phyloP scores from a whole-genome alignment of 2,888 invertebrate genomes.

The Drosophila barbarae region DNA sequence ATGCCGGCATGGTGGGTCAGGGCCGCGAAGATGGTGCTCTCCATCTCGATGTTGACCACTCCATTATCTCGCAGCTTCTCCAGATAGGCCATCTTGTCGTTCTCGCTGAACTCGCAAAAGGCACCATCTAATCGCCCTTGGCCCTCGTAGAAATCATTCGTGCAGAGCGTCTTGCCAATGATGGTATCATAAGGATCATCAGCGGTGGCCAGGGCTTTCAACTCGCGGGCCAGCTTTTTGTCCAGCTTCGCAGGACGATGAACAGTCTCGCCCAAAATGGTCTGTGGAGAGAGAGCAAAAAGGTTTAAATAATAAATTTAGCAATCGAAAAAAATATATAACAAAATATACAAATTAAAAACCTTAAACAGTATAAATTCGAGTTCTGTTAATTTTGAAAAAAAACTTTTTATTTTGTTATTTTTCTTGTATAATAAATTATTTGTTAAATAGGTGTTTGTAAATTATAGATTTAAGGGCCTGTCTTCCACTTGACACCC shows the following conservation, averaged over 20 bases:
- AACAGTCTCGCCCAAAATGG: constrained; percentile 90
- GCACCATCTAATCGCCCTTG: constrained; percentile 98
- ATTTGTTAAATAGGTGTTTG: no score
- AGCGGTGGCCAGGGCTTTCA: constrained; percentile 85
- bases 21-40: constrained; percentile 95
- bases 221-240: constrained; percentile 87
- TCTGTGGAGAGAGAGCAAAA: constrained; percentile 80
- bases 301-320: no score
- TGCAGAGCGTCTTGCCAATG: constrained; percentile 96
- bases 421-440: no score
- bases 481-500: not conserved
- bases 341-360: no score
- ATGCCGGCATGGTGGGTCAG: constrained; percentile 96
- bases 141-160: constrained; percentile 98
- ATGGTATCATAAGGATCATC: constrained; percentile 93
- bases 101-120: constrained; percentile 94
- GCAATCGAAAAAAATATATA: not conserved
- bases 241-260: constrained; percentile 92
- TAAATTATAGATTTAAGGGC: not conserved
- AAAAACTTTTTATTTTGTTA: no score
- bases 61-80: constrained; percentile 87
- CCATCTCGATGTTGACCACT: constrained; percentile 98
- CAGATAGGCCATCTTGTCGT: constrained; percentile 94
- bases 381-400: not conserved
- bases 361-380: not conserved